Conservation (phyloP, 1,140 invertebrate species). For the Coelopa frigida region DNA sequence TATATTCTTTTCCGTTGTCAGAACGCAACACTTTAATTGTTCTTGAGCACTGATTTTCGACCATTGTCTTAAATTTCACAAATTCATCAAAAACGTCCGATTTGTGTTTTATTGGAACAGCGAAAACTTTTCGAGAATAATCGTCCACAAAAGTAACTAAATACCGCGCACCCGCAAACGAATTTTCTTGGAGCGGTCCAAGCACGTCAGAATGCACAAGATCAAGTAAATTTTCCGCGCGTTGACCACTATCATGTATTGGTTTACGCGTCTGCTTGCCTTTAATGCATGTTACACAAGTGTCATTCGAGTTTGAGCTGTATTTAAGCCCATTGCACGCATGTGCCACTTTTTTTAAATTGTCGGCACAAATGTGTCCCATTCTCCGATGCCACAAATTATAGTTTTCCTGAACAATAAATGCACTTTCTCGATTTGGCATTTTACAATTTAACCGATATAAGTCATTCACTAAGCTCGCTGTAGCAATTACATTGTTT, state of each 20-base stretch:
- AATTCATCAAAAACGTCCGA: constrained; percentile 37
- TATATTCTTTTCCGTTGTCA: constrained; percentile 46
- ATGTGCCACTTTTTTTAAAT: constrained; percentile 5
- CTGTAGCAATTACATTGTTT: neutral
- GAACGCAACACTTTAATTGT: constrained; percentile 16
- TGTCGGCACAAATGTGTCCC: constrained; percentile 14
- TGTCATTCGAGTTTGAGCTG: neutral
- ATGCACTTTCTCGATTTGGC: neutral
- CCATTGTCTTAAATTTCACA: constrained; percentile 27
- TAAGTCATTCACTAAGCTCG: constrained; percentile 9
- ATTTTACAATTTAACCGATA: constrained; percentile 2
- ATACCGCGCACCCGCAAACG: constrained; percentile 36
- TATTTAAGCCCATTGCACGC: neutral
- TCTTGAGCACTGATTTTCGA: constrained; percentile 31
- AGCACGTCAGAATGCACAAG: constrained; percentile 43
- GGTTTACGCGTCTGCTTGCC: constrained; percentile 23
- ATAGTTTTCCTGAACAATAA: neutral
- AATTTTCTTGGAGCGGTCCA: constrained; percentile 42
- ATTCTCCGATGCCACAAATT: constrained; percentile 16
- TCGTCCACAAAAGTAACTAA: constrained; percentile 47
- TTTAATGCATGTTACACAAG: constrained; percentile 28
- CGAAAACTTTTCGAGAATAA: constrained; percentile 36
- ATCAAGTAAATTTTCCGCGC: constrained; percentile 17
- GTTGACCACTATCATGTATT: constrained; percentile 15
- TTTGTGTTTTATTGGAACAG: constrained; percentile 45